Base-by-base conservation (phyloP, 1,140 invertebrate species). In the Drosophila pachea region DNA sequence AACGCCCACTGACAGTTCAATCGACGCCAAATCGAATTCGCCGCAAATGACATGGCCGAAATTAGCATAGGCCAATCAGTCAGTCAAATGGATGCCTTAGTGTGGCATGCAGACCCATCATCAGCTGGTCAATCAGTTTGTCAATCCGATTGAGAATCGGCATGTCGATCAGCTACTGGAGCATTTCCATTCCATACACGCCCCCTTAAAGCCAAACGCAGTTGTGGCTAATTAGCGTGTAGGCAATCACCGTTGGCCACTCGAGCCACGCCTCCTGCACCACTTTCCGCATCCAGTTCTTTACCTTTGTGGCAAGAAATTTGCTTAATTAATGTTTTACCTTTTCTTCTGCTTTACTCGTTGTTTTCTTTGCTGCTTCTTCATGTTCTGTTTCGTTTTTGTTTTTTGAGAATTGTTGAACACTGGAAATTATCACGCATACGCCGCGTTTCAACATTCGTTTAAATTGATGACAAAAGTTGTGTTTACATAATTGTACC, bases 1-100 rank as follows among this genome's bases (percentile, higher is more conserved):
- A 32, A 48, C 62, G 62, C 43, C 62, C 31, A 11, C 11, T 40
- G 6, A n/a, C 47, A 38, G 54, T 47, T 56, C 45, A 62, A 68
- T 67, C 42, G 52, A 35, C 12, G 47, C 58, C 49, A 55, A 68
- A 73, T 68, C 65, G 40, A 59, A 73, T 68, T 50, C 43, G 29
- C 12, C 32, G 32, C 48, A 49, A 60, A 74, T 70, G 71, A 66
- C 61, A 70, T 60, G 40, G 60, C n/a, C 32, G 43, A 74, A 82
- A 83, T 83, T 83, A 78, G 72, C 78, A 83, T 78, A 68, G 73
- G 71, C 61, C 75, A 74, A 83, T 78, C 78, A 67, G 64, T 33
- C 33, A 53, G 43, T 40, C 50, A 40, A 53, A 53, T 22, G 31
- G 33, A 5, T 14, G 35, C 14, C 49, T 8, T 6, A 9, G 9